These are phyloP conservation scores for Thomomys bottae DNA, from an alignment of 2,113 vertebrate genomes.

Conservation along the genomic window DNA sequence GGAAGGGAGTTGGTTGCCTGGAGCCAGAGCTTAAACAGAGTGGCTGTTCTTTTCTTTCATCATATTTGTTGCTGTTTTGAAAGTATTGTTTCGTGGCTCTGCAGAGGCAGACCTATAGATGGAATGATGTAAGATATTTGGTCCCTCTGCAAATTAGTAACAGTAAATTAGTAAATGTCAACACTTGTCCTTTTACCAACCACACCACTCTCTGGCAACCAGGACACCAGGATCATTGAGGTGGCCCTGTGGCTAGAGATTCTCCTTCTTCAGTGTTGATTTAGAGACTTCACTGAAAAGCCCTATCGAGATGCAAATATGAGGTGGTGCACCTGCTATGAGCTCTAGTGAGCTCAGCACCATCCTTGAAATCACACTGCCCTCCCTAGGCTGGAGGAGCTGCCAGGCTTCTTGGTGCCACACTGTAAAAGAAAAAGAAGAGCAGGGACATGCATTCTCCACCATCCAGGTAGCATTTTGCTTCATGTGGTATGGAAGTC, in stretches of 20 bases:
- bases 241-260: not conserved
- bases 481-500: not conserved
- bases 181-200: not conserved
- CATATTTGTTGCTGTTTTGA: constrained; percentile 50
- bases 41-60: constrained; percentile 59
- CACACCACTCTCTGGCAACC: not conserved
- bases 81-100: not conserved
- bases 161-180: constrained; percentile 50
- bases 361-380: not conserved
- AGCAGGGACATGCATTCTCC: not conserved
- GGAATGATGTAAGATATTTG: constrained; percentile 57
- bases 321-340: not conserved
- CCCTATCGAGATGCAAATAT: not conserved
- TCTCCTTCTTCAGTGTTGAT: constrained; percentile 12
- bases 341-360: not conserved
- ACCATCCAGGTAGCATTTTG: not conserved
- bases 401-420: not conserved
- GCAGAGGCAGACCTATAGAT: constrained; percentile 64
- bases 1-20: constrained; percentile 25
- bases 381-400: not conserved
- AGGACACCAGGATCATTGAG: not conserved
- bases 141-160: constrained; percentile 64
- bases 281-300: not conserved
- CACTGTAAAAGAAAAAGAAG: not conserved
- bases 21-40: constrained; percentile 60